A percentile compares a stretch with the other conserved stretches of the same genome.
phyloP scores from a whole-genome alignment of 2,797 vertebrate genomes.

The Gymnothorax reevesii region DNA sequence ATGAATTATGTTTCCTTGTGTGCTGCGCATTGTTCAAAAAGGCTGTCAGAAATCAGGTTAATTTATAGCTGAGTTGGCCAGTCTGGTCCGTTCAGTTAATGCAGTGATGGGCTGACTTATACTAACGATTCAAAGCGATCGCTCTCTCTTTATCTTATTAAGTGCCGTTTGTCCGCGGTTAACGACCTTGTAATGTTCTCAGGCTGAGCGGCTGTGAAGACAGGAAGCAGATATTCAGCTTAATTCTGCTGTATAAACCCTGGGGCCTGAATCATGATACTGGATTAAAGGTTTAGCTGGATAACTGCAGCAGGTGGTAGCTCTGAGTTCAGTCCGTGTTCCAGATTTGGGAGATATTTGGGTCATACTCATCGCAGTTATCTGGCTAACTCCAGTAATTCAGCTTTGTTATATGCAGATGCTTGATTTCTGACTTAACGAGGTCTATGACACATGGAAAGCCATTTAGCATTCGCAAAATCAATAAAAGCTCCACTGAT shows the following conservation, averaged over 20 bases:
- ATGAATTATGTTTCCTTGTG: neutral
- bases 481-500: too few relatives aligned
- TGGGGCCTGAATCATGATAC: neutral
- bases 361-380: too few relatives aligned
- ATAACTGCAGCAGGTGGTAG: too few relatives aligned
- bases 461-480: too few relatives aligned
- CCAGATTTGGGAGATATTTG: too few relatives aligned
- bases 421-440: too few relatives aligned
- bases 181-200: neutral
- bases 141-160: constrained; percentile 7
- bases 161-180: neutral
- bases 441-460: too few relatives aligned
- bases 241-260: neutral
- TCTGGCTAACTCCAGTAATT: too few relatives aligned
- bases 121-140: neutral
- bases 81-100: neutral
- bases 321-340: too few relatives aligned
- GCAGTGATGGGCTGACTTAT: neutral
- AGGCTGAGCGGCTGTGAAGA: neutral
- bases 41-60: neutral
- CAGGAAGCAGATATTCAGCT: neutral
- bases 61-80: neutral
- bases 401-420: too few relatives aligned
- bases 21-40: neutral
- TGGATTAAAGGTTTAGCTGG: too few relatives aligned